Conservation (phyloP, 2,113 vertebrate genomes). For the Uria lomvia region DNA sequence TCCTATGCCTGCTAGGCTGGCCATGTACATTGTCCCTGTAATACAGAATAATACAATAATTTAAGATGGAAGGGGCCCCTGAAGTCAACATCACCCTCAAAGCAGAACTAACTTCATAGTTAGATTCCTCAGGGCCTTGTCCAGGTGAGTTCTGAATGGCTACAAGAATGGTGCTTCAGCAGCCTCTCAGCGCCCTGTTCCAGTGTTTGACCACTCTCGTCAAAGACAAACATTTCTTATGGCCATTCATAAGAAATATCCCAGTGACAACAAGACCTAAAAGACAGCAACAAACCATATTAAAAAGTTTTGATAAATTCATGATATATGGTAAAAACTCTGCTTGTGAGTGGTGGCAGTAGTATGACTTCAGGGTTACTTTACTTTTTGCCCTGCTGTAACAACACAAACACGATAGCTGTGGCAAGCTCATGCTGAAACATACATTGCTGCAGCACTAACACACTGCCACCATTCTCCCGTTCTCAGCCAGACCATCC, state of each 20-base stretch:
- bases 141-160: neutral
- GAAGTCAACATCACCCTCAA: neutral
- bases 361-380: neutral
- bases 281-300: neutral
- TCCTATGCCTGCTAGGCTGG: neutral
- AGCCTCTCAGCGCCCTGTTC: neutral
- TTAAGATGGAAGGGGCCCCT: neutral
- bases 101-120: neutral
- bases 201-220: neutral
- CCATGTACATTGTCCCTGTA: accelerated
- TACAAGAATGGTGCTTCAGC: neutral
- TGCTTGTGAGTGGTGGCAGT: neutral
- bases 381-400: neutral
- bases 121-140: neutral
- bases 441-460: neutral
- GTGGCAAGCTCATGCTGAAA: neutral
- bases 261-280: neutral
- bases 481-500: neutral
- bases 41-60: neutral
- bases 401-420: accelerated
- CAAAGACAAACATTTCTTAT: neutral
- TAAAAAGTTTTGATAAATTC: neutral
- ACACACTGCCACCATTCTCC: neutral
- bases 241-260: neutral
- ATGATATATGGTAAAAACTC: neutral